Percentiles rank a stretch among this genome's conserved stretches.
Conservation (phyloP, 2,888 invertebrate genomes). For the Miltochrista miniata region DNA sequence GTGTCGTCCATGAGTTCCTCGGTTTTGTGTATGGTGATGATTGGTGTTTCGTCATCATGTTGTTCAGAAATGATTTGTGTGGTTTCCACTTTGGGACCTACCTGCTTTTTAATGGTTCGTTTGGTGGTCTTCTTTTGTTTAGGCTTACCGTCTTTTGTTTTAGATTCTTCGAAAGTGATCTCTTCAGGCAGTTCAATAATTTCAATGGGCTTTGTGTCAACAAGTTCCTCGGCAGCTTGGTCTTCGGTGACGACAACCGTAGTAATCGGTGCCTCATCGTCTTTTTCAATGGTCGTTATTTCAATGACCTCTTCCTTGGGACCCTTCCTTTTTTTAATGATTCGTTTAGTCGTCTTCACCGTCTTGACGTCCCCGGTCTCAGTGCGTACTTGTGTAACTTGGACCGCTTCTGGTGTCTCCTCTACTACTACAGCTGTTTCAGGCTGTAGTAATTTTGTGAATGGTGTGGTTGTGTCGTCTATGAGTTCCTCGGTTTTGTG, state of each 20-base stretch:
- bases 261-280: slow-evolving; percentile 36
- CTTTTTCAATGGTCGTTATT: slow-evolving; percentile 25
- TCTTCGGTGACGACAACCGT: slow-evolving; percentile 6
- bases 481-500: slow-evolving; percentile 8
- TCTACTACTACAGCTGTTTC: not conserved
- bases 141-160: slow-evolving; percentile 33
- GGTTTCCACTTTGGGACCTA: slow-evolving; percentile 33
- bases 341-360: slow-evolving; percentile 29
- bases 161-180: slow-evolving; percentile 49
- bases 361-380: slow-evolving; percentile 20
- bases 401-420: slow-evolving; percentile 8
- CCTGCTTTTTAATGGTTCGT: not conserved
- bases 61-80: slow-evolving; percentile 25
- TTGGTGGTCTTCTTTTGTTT: slow-evolving; percentile 15
- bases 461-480: slow-evolving; percentile 1
- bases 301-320: slow-evolving; percentile 25
- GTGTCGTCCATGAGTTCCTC: slow-evolving; percentile 57
- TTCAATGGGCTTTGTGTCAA: not conserved
- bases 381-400: slow-evolving; percentile 9
- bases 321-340: slow-evolving; percentile 30
- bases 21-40: slow-evolving; percentile 44
- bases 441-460: not conserved
- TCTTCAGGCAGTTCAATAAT: slow-evolving; percentile 14
- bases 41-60: slow-evolving; percentile 27
- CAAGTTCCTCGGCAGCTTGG: not conserved